A percentile compares a stretch with the other conserved stretches of the same genome.
Conservation (phyloP, 2,113 vertebrate genomes). For the Campylorhamphus procurvoides region DNA sequence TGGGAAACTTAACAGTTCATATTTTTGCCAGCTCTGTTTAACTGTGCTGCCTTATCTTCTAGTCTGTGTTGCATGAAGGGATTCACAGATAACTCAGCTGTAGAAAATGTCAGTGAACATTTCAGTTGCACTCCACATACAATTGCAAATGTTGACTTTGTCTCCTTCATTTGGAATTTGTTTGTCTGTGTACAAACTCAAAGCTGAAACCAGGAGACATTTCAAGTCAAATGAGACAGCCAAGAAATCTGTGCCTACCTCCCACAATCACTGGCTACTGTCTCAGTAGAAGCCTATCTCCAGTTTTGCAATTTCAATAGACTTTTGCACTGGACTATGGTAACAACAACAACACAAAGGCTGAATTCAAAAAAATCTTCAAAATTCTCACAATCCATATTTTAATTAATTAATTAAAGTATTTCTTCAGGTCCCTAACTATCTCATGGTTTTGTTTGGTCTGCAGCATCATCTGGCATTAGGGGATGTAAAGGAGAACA, state of each 20-base stretch:
- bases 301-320: neutral
- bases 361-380: neutral
- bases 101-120: neutral
- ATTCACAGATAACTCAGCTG: neutral
- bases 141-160: neutral
- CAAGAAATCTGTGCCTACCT: neutral
- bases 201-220: neutral
- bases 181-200: neutral
- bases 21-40: neutral
- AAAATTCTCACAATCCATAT: neutral
- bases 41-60: neutral
- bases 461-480: neutral
- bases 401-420: neutral
- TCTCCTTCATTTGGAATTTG: neutral
- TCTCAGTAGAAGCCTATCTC: neutral
- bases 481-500: neutral
- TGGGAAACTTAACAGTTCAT: fast-evolving
- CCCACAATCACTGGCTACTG: neutral
- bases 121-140: neutral
- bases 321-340: neutral
- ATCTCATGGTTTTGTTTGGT: neutral
- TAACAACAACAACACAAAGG: neutral
- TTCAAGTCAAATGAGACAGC: neutral
- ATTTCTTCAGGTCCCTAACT: neutral
- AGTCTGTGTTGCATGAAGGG: neutral